Evolutionary conservation across 2,113 vertebrate genomes (phyloP), one percentile per base, ranked within the genome.

Genomic region (Panthera leo): DNA sequence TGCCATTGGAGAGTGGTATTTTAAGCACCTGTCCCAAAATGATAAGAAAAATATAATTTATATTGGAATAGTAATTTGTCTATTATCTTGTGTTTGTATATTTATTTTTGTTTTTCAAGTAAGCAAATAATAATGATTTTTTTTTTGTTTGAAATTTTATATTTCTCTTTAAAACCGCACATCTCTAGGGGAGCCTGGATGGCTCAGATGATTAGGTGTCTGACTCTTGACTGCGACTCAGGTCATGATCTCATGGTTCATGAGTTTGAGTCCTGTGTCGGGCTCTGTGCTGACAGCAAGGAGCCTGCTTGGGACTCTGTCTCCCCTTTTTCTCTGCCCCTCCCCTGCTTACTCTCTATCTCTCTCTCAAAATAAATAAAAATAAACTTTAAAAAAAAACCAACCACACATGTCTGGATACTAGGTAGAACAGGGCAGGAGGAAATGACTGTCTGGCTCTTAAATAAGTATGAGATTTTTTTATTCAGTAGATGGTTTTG

Each of bases 401-500:
- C 45, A 84, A 55, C 16, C 48, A 79, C 39, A 42, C 7, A 76
- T 73, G 29, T 83, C 23, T 83, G 31, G 27, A 16, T 92, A 85
- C 16, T 71, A 63, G 45, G 70, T 88, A 58, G 31, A 90, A 45
- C 29, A 53, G 29, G 39, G 10, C 18, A 92, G 58, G 76, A 93
- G 19, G 45, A 84, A 76, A 65, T 86, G 45, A 45, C 42, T 73
- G 67, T 58, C 16, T 78, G 53, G 29, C 7, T 73, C 61, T 82
- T 78, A 82, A 96, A 21, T 63, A 65, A 85, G 12, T 67, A 1
- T 73, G 80, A 91, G 14, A 19, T 63, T 93, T 97, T 94, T 95
- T 73, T 51, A 78, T 83, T 89, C 67, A 25, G 67, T 55, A 84
- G 34, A 29, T 61, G 19, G 5, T 39, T 21, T 55, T 90, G 10